A percentile compares a stretch with the other conserved stretches of the same genome.
Conservation (phyloP, 2,113 vertebrate genomes). For the Indri indri region DNA sequence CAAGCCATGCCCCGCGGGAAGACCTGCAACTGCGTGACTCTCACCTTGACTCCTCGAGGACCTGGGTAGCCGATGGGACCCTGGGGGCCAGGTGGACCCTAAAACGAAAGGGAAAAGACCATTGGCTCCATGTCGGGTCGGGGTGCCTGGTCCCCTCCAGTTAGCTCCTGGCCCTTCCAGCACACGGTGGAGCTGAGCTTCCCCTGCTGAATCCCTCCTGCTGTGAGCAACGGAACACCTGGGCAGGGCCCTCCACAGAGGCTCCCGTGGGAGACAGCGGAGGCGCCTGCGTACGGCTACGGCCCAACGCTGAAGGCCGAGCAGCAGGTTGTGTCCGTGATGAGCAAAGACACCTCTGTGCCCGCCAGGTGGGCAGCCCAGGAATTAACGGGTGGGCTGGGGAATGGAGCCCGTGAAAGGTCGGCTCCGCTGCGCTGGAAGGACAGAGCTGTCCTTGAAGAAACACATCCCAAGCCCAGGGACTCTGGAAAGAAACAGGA, state of each 20-base stretch:
- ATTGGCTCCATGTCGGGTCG: neutral
- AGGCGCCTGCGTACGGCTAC: fast-evolving
- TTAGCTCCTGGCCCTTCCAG: neutral
- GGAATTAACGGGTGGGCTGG: fast-evolving
- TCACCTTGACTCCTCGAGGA: slow-evolving; percentile 96
- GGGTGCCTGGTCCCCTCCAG: fast-evolving
- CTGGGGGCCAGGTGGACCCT: slow-evolving; percentile 97
- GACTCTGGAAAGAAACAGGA: fast-evolving
- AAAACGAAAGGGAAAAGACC: neutral
- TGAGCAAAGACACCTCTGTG: neutral
- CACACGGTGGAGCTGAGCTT: fast-evolving
- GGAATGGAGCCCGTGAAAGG: fast-evolving
- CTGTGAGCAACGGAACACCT: fast-evolving
- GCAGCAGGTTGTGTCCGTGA: fast-evolving
- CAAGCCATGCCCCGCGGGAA: fast-evolving
- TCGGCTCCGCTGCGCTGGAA: neutral
- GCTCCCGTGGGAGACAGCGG: neutral
- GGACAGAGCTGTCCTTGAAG: neutral
- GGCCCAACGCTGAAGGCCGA: fast-evolving
- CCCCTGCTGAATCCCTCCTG: neutral
- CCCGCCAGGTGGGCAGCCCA: no score
- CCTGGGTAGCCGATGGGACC: slow-evolving; percentile 97
- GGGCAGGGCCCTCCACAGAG: neutral
- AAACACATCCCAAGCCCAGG: fast-evolving
- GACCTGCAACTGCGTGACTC: fast-evolving